Base-by-base conservation (phyloP, 1,140 invertebrate species). In the Bombus affinis region DNA sequence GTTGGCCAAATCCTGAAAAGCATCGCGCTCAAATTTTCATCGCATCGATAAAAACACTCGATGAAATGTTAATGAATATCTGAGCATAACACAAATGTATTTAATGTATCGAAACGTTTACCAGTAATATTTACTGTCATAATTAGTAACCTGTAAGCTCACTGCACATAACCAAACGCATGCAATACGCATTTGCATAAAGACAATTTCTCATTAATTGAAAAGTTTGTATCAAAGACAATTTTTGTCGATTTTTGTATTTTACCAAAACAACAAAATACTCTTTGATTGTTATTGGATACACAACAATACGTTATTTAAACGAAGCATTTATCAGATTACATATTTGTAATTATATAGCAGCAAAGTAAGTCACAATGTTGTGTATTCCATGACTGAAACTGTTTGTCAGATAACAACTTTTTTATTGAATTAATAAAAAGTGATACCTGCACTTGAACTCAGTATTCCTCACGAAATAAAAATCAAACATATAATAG, bases 31-130 rank as follows among this genome's bases (percentile, higher is more conserved):
- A 62, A 73, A 73, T 73, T 57, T 62, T 28, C 79, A 81, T 70
- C 39, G 25, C 39, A 15, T 13, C 39, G 74, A 65, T n/a, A 57
- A 77, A 42, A 53, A 75, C 59, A 22, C 35, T 28, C 62, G 28
- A 35, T 22, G 47, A 53, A 78, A 65, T 75, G 39, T 42, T 47
- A 59, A 83, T 66, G 65, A 70, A 83, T 66, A n/a, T 57, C 53
- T 39, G 9, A 42, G 15, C 22, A 44, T 47, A 15, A 39, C 32
- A 53, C 10, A 39, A 78, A 70, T 42, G 39, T 42, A 39, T 53
- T 83, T 77, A 68, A 70, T 42, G 32, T 57, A 18, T 35, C 8
- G 42, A 18, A 42, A 71, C 12, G 5, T 32, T 44, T 42, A 18
- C n/a, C 35, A 35, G 18, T 22, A 57, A 78, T 15, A 39, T 22